Evolutionary conservation across 1,140 invertebrate species (phyloP).

Genomic region (Philopotamus ludificatus): DNA sequence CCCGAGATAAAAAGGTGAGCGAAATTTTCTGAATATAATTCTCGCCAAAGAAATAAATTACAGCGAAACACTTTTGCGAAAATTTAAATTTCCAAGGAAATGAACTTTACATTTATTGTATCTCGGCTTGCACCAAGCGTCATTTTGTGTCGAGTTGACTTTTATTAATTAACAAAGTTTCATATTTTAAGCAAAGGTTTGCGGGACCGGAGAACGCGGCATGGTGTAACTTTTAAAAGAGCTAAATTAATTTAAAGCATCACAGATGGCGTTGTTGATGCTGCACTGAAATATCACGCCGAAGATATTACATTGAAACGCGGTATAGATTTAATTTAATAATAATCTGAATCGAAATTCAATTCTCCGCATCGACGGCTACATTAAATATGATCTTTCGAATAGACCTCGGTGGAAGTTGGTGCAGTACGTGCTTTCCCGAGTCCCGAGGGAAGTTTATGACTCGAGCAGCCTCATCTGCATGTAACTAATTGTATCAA

Average conservation of each 20-base stretch:
- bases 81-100: too few relatives aligned
- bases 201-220: constrained; percentile 9
- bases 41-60: too few relatives aligned
- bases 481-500: neutral
- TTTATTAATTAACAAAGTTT: constrained; percentile 33
- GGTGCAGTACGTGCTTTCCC: neutral
- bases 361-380: too few relatives aligned
- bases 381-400: too few relatives aligned
- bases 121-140: neutral
- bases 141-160: constrained; percentile 3
- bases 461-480: neutral
- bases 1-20: too few relatives aligned
- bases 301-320: too few relatives aligned
- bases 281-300: too few relatives aligned
- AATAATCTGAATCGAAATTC: too few relatives aligned
- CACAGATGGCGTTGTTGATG: constrained; percentile 32
- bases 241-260: constrained; percentile 34
- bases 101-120: neutral
- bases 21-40: too few relatives aligned
- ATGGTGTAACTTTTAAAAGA: constrained; percentile 31
- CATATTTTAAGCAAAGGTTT: constrained; percentile 22
- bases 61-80: too few relatives aligned
- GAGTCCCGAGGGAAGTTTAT: neutral
- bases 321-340: too few relatives aligned
- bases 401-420: too few relatives aligned